Conservation (phyloP, 1,140 invertebrate genomes). For the Fragariocoptes setiger region DNA sequence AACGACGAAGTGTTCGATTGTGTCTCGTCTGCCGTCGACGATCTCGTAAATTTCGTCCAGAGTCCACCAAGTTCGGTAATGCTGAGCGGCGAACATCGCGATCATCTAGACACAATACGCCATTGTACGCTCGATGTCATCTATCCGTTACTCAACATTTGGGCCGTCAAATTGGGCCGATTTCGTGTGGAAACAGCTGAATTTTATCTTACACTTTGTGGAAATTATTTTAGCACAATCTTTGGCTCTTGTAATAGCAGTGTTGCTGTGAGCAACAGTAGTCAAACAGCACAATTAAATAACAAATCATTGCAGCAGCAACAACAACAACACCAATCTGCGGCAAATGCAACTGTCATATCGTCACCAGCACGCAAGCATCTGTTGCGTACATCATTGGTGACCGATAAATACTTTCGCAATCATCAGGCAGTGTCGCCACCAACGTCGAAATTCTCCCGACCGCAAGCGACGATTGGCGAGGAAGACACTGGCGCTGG, state of each 20-base stretch:
- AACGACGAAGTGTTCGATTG: background rate
- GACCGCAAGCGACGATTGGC: background rate
- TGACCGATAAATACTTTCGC: background rate
- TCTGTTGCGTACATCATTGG: background rate
- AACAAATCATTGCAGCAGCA: no score
- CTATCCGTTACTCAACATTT: background rate
- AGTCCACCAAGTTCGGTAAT: background rate
- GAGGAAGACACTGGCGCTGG: background rate
- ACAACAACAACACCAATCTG: no score
- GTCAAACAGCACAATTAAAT: no score
- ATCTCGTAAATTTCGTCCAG: background rate
- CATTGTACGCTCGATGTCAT: background rate
- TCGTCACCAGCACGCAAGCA: background rate
- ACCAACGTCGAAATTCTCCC: background rate
- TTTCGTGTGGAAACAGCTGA: background rate
- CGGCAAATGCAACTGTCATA: background rate
- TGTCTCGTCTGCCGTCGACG: background rate
- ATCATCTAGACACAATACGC: background rate
- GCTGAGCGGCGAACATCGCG: no score
- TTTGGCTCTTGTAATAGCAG: background rate
- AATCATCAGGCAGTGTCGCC: no score
- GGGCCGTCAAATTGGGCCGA: background rate
- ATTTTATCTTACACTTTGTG: background rate
- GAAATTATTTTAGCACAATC: background rate
- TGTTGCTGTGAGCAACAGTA: background rate